Percentiles rank a stretch among this genome's conserved stretches.
These are phyloP conservation scores for Diglossa cyanea DNA, from an alignment of 2,797 vertebrate genomes.

Conservation along the genomic window DNA sequence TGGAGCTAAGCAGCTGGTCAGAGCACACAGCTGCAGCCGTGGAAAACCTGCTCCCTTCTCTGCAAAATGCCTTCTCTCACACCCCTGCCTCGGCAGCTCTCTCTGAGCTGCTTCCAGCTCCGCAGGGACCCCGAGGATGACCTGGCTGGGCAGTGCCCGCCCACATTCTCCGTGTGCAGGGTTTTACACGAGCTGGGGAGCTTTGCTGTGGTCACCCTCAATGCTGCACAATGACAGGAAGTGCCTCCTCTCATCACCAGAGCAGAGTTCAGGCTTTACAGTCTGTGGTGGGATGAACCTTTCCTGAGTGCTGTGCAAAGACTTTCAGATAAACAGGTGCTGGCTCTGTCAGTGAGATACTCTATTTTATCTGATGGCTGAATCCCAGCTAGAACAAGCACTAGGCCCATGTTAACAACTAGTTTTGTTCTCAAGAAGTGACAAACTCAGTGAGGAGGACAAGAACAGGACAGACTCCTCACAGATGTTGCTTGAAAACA, in stretches of 20 bases:
- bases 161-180: rapidly evolving
- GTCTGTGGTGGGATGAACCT: neutral
- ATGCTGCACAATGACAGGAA: neutral
- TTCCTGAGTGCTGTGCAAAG: neutral
- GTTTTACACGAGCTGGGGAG: neutral
- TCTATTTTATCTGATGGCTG: neutral
- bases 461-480: neutral
- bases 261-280: neutral
- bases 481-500: neutral
- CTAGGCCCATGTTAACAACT: neutral
- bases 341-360: neutral
- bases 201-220: neutral
- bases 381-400: neutral
- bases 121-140: neutral
- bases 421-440: neutral
- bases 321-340: neutral
- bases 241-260: neutral
- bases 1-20: neutral
- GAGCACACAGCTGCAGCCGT: neutral
- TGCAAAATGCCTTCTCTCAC: neutral
- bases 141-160: neutral
- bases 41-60: neutral
- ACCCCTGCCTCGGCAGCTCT: neutral
- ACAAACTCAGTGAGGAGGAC: neutral
- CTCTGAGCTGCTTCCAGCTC: neutral